These are phyloP conservation scores for Diabrotica virgifera DNA, from an alignment of 1,140 invertebrate genomes.

Conservation along the genomic window DNA sequence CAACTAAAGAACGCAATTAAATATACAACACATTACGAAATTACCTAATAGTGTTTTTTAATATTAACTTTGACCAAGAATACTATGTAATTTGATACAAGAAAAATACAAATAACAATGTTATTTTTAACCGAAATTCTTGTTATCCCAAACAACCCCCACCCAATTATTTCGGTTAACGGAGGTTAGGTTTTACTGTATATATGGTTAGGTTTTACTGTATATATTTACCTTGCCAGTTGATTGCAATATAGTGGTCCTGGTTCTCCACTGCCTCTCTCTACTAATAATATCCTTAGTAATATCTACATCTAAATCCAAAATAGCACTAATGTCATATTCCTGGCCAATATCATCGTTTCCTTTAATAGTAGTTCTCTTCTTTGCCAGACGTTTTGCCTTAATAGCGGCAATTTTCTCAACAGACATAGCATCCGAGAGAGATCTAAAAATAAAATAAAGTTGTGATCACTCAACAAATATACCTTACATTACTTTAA, in stretches of 20 bases:
- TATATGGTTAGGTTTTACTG: too few species aligned
- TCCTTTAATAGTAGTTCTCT: constrained; percentile 92
- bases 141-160: too few species aligned
- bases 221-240: constrained; percentile 73
- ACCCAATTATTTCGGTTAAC: too few species aligned
- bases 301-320: constrained; percentile 94
- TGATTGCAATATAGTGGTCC: constrained; percentile 93
- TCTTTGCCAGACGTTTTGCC: constrained; percentile 94
- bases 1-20: too few species aligned
- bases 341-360: constrained; percentile 85
- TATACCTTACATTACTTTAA: too few species aligned
- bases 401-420: constrained; percentile 98
- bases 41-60: too few species aligned
- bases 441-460: constrained; percentile 57
- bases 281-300: constrained; percentile 94
- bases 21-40: too few species aligned
- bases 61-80: too few species aligned
- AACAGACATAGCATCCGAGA: constrained; percentile 94
- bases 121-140: too few species aligned
- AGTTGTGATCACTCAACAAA: background rate
- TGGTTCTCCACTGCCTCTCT: constrained; percentile 92
- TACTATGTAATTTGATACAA: too few species aligned
- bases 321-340: constrained; percentile 79
- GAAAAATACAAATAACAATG: too few species aligned
- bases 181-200: too few species aligned